Evolutionary conservation across 37 sponge, comb jelly and placozoan genomes (phyloP).

Genomic region (Crambe crambe): DNA sequence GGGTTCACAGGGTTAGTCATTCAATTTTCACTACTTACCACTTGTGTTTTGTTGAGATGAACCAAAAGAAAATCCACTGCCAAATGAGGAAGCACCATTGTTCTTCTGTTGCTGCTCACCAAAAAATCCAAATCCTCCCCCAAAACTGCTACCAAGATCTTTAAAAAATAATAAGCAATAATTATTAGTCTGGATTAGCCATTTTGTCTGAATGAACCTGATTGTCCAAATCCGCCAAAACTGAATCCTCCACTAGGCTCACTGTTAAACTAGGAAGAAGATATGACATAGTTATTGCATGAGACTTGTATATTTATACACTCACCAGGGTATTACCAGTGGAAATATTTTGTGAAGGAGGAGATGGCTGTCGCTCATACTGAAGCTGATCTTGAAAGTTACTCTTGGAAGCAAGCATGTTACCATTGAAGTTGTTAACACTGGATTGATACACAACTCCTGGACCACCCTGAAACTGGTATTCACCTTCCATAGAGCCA

Average conservation of each 20-base stretch:
- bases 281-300: not conserved
- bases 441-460: not conserved
- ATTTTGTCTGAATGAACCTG: not conserved
- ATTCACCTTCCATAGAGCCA: not conserved
- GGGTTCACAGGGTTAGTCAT: no score
- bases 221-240: conserved; percentile 7
- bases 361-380: not conserved
- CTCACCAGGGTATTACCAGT: not conserved
- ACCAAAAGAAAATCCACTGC: conserved; percentile 26
- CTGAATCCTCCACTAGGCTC: not conserved
- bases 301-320: not conserved
- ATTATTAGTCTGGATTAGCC: not conserved
- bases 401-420: not conserved
- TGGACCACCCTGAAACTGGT: not conserved
- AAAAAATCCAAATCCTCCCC: conserved; percentile 10
- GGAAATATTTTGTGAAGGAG: not conserved
- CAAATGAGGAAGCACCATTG: conserved; percentile 2
- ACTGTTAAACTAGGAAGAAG: not conserved
- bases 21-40: not conserved
- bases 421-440: not conserved
- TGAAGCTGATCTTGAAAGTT: not conserved
- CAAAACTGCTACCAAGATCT: not conserved
- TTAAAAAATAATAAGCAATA: not conserved
- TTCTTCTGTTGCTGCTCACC: not conserved
- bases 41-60: not conserved